Percentiles rank a stretch among this genome's conserved stretches.
Evolutionary conservation across 2,888 invertebrate species (phyloP).

Genomic region (Microctonus aethiopoides): DNA sequence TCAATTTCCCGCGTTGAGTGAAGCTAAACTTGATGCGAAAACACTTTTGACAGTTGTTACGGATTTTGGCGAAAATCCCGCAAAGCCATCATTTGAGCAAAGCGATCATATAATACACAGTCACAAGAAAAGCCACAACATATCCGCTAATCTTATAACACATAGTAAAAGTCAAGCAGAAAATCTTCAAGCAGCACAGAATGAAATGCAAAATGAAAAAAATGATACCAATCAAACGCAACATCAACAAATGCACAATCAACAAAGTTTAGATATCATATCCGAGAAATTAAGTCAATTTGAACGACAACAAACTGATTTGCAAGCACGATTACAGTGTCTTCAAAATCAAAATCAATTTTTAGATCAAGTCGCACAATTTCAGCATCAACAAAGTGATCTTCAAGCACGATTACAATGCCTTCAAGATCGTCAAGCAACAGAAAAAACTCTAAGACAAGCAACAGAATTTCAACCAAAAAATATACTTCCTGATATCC

Average conservation of each 20-base stretch:
- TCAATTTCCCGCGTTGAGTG: constrained; percentile 60
- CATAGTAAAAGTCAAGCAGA: constrained; percentile 59
- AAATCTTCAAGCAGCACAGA: constrained; percentile 49
- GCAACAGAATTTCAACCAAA: constrained; percentile 49
- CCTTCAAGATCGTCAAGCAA: constrained; percentile 55
- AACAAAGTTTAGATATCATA: constrained; percentile 61
- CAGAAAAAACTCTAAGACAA: constrained; percentile 54
- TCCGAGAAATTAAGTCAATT: constrained; percentile 63
- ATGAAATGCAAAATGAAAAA: constrained; percentile 43
- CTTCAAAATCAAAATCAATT: constrained; percentile 64
- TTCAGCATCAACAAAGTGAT: constrained; percentile 61
- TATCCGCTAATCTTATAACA: constrained; percentile 49
- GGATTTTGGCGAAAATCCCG: constrained; percentile 55
- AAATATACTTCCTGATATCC: constrained; percentile 37
- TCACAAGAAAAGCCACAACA: constrained; percentile 59
- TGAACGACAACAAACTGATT: constrained; percentile 62
- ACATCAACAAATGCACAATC: constrained; percentile 57
- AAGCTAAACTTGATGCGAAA: constrained; percentile 59
- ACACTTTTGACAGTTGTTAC: constrained; percentile 56
- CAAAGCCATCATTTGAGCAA: constrained; percentile 54
- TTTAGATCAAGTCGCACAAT: constrained; percentile 63
- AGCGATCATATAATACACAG: constrained; percentile 64
- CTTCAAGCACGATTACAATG: constrained; percentile 58
- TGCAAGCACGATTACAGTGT: constrained; percentile 62
- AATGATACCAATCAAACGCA: constrained; percentile 45